Percentiles rank a stretch among this genome's conserved stretches.
phyloP scores from a whole-genome alignment of 1,140 invertebrate genomes.

The Panulirus ornatus region DNA sequence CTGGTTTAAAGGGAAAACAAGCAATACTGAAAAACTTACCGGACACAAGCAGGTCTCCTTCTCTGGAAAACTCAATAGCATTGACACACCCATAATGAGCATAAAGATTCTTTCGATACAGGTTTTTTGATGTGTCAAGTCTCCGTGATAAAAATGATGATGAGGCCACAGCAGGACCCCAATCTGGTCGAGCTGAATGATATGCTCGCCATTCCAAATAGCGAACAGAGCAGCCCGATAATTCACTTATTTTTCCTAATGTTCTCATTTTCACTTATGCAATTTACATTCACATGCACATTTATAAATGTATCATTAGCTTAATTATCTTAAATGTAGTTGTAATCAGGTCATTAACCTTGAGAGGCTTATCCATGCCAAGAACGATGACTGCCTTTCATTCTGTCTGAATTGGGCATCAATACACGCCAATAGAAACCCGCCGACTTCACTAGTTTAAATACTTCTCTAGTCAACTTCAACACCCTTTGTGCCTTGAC shows the following conservation, averaged over 20 bases:
- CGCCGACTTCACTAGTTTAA: not conserved
- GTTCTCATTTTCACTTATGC: slow-evolving; percentile 46
- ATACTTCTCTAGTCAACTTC: not conserved
- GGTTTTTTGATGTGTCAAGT: slow-evolving; percentile 79
- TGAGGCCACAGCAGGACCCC: slow-evolving; percentile 47
- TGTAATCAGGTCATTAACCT: not conserved
- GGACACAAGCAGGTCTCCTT: slow-evolving; percentile 91
- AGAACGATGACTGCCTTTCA: not conserved
- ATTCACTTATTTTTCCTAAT: slow-evolving; percentile 41
- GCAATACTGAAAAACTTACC: slow-evolving; percentile 85
- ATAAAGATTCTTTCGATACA: slow-evolving; percentile 90
- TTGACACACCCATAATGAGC: slow-evolving; percentile 97
- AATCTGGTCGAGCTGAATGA: slow-evolving; percentile 53
- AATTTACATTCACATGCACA: not conserved
- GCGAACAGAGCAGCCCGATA: slow-evolving; percentile 48
- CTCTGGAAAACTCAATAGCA: slow-evolving; percentile 94
- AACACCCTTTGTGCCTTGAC: not conserved
- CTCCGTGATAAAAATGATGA: slow-evolving; percentile 76
- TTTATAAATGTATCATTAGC: not conserved
- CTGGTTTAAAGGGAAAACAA: too few relatives aligned
- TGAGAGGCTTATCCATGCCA: not conserved
- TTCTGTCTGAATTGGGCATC: not conserved
- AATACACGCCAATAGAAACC: too few relatives aligned
- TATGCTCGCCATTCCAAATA: slow-evolving; percentile 49
- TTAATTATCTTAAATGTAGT: too few relatives aligned